Percentiles rank a stretch among this genome's conserved stretches.
phyloP scores from a whole-genome alignment of 2,888 invertebrate genomes.

The Sarcophaga carnaria region DNA sequence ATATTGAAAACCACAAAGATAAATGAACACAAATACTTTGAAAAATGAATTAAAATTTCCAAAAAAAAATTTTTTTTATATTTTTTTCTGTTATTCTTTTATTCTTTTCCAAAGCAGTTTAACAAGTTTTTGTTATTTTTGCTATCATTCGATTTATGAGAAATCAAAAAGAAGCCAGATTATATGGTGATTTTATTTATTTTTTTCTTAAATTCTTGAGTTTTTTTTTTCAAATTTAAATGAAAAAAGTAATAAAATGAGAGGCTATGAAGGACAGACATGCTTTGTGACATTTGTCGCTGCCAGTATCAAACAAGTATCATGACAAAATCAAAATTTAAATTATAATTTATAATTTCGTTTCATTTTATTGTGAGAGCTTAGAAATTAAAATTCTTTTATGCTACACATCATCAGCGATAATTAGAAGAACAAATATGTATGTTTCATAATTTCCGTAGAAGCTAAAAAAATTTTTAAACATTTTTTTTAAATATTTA shows the following conservation, averaged over 20 bases:
- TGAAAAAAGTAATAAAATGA: neutral
- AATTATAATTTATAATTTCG: no score
- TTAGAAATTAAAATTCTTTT: no score
- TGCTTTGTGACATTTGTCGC: slow-evolving; percentile 9
- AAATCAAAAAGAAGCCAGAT: slow-evolving; percentile 7
- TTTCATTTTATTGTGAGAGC: no score
- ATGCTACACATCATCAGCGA: no score
- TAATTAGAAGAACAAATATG: no score
- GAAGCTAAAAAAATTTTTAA: no score
- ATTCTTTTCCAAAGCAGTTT: slow-evolving; percentile 6
- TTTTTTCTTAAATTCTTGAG: neutral
- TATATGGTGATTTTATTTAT: neutral
- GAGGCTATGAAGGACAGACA: no score
- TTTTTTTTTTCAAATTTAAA: no score
- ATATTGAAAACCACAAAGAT: neutral
- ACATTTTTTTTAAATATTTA: no score
- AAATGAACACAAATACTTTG: neutral
- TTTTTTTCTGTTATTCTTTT: neutral
- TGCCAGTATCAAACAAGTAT: neutral
- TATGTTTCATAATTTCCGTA: no score
- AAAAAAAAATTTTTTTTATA: neutral
- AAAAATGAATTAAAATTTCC: neutral
- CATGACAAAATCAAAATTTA: no score
- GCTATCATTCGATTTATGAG: neutral
- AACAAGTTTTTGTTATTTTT: neutral